Base-by-base conservation (phyloP, 2,888 invertebrate genomes). In the Scrobipalpa atriplicella region DNA sequence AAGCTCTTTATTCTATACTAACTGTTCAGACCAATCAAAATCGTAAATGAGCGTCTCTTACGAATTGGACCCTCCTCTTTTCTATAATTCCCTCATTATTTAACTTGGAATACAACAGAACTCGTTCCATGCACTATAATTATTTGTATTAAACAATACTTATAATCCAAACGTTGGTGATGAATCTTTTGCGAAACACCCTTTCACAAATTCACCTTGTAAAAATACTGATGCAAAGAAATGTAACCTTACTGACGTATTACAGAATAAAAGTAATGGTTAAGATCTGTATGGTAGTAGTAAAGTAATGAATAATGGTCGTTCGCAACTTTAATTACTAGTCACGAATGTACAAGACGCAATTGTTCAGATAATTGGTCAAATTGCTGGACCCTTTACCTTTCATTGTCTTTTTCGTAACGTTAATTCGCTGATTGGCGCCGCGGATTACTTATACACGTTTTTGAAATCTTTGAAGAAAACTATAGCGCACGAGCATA, bases 401-500 rank as follows among this genome's bases (percentile, higher is more conserved):
- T 58, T 58, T 58, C 58, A 58, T 58, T 58, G 58, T 38, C n/a
- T 38, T 56, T 58, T 58, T 58, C 58, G 58, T 58, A 58, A 58
- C 38, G 18, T n/a, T n/a, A 58, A 58, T 58, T 58, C 7, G 36
- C 38, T 16, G n/a, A 58, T 58, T 58, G 13, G 58, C 38, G 58
- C 58, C 38, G 16, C 16, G 8, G 16, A 8, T 38, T 58, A 58
- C 29, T 38, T 58, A 13, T 38, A 38, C 16, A 5, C 6, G 18
- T n/a, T 58, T 58, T 56, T 56, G 54, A 29, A 56, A 47, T 43
- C 43, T 3, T 38, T 8, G 38, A 7, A 38, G 38, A 38, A 38
- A 6, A n/a, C n/a, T n/a, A n/a, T n/a, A n/a, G n/a, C n/a, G n/a
- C n/a, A n/a, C n/a, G n/a, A n/a, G n/a, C n/a, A n/a, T n/a, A n/a